Evolutionary conservation across 2,888 invertebrate species (phyloP), one percentile per base, ranked within the genome.

Genomic region (Leptinotarsa juncta): DNA sequence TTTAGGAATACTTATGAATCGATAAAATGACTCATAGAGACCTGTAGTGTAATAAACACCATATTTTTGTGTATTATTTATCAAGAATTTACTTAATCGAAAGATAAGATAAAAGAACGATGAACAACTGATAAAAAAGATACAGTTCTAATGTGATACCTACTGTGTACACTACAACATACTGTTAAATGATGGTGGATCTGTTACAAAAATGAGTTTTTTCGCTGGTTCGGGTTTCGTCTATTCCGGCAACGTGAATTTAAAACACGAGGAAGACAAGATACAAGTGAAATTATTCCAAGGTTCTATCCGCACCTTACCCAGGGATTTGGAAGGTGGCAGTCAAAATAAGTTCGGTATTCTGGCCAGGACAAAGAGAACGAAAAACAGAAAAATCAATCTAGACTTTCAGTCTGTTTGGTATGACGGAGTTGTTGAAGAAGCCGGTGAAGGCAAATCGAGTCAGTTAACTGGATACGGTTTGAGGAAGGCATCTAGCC

Each of bases 361-460:
- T 15, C 20, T 23, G 14, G 3, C 62, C 15, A 62, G 62, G 42
- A 32, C 32, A n/a, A 42, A 62, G 16, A 62, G 32, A 12, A 62
- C 3, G 10, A n/a, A 16, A 62, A 73, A 71, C 32, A 76, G 78
- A 49, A 78, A 78, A 65, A 68, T 72, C 23, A 75, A 75, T 26
- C 66, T 67, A 23, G 73, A 75, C 57, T 74, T 71, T n/a, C 71
- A 74, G 51, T 78, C 78, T 15, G 75, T 77, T 42, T 78, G 78
- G 78, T 78, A 78, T 57, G 78, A 73, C 42, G 78, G 51, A n/a
- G 20, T 70, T 16, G 42, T 15, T 14, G 42, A 60, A 57, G 16
- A n/a, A n/a, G 14, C 0, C 18, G 55, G 26, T 32, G 14, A n/a
- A 7, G n/a, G 18, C n/a, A 1, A 15, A 20, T 26, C 42, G 5